Percentiles rank a stretch among this genome's conserved stretches.
These are phyloP conservation scores for Callocephalon fimbriatum DNA, from an alignment of 2,113 vertebrate species.

Conservation along the genomic window DNA sequence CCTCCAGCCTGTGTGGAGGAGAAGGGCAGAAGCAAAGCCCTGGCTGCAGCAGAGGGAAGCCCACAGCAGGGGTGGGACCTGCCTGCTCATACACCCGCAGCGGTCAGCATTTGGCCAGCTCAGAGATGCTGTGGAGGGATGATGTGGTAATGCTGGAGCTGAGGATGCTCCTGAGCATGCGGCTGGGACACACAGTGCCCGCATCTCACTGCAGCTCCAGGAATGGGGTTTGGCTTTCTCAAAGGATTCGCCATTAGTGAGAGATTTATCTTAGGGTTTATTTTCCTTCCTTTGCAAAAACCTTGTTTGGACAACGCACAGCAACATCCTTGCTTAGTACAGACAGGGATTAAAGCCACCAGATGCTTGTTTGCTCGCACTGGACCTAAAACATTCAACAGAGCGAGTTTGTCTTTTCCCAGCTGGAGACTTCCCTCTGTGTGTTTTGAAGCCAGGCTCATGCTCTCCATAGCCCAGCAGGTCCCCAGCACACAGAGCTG, in stretches of 20 bases:
- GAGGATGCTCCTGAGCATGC: background rate
- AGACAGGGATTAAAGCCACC: background rate
- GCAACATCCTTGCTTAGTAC: background rate
- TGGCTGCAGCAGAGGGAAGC: background rate
- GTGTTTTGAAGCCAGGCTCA: background rate
- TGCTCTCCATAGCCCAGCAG: background rate
- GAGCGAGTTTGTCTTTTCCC: constrained; percentile 12
- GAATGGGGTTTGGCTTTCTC: background rate
- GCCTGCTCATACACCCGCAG: background rate
- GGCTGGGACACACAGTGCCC: background rate
- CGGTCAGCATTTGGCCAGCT: background rate
- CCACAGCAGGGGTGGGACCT: fast-evolving
- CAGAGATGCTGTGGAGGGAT: fast-evolving
- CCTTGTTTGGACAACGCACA: background rate
- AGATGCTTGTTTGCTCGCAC: background rate
- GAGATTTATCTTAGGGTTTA: background rate
- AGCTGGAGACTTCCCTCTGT: background rate
- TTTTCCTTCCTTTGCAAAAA: background rate
- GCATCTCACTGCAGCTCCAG: background rate
- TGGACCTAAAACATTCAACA: background rate
- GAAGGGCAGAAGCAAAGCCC: background rate
- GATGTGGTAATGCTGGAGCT: fast-evolving
- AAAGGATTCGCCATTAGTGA: background rate
- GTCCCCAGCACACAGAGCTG: background rate
- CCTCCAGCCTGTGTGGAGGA: background rate